These are phyloP conservation scores for Otolemur garnettii DNA, from an alignment of 2,113 vertebrate genomes.

Conservation along the genomic window DNA sequence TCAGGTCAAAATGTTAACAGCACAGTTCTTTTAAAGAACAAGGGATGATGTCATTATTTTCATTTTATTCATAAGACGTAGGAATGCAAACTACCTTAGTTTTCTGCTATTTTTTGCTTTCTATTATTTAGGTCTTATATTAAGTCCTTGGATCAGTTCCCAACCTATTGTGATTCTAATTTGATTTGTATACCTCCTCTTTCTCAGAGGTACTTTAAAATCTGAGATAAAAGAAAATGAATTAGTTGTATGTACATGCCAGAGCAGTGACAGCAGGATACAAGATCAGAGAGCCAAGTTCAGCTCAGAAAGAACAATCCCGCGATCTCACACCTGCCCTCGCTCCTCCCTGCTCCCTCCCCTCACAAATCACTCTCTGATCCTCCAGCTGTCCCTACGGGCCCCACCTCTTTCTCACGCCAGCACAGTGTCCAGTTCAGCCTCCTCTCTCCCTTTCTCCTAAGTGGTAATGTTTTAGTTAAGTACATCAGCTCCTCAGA, in stretches of 20 bases:
- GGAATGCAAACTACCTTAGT: conserved; percentile 70
- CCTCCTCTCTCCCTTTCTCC: not conserved
- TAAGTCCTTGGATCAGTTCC: conserved; percentile 80
- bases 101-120: conserved; percentile 80
- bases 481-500: conserved; percentile 14
- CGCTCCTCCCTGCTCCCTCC: conserved; percentile 12
- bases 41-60: conserved; percentile 75
- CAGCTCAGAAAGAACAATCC: conserved; percentile 60
- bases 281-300: conserved; percentile 63
- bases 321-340: conserved; percentile 54
- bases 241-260: conserved; percentile 69
- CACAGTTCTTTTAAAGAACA: conserved; percentile 63
- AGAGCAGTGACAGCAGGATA: conserved; percentile 10
- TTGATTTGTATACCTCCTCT: conserved; percentile 74
- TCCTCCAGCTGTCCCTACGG: not conserved
- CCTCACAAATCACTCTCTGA: conserved; percentile 27
- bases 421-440: not conserved
- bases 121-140: conserved; percentile 78
- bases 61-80: conserved; percentile 76
- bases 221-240: conserved; percentile 81
- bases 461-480: not conserved
- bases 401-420: not conserved
- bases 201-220: conserved; percentile 80
- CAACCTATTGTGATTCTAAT: conserved; percentile 81
- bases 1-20: conserved; percentile 59